Evolutionary conservation across 1,140 invertebrate genomes (phyloP).

Genomic region (Planococcus citri): DNA sequence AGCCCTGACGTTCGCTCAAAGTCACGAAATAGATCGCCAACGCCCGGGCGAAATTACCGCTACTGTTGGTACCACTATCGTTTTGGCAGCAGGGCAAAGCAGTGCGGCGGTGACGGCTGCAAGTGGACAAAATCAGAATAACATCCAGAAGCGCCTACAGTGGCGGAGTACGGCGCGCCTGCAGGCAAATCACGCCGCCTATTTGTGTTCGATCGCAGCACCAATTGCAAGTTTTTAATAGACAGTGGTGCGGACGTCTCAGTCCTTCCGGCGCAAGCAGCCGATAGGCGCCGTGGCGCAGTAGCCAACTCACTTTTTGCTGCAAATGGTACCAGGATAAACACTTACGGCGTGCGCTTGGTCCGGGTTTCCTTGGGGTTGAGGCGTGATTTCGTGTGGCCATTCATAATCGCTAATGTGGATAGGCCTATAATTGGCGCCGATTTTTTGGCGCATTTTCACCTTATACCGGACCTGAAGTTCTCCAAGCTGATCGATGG

Average conservation of each 20-base stretch:
- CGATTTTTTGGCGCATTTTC: background rate
- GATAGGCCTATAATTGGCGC: constrained; percentile 13
- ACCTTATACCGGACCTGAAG: background rate
- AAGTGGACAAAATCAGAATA: background rate
- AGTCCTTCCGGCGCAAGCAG: background rate
- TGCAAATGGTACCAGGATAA: too few species aligned
- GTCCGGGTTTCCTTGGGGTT: background rate
- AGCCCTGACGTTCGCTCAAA: too few species aligned
- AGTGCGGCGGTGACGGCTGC: background rate
- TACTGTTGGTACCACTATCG: background rate
- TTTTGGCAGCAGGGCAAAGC: background rate
- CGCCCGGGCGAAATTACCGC: too few species aligned
- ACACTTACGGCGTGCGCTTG: background rate
- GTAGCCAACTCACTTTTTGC: too few species aligned
- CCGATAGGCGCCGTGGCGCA: too few species aligned
- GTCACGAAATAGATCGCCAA: too few species aligned
- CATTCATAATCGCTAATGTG: background rate
- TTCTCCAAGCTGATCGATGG: background rate
- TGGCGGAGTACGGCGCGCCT: background rate
- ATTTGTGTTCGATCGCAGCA: background rate
- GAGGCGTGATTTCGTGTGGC: background rate
- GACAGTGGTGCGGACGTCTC: background rate
- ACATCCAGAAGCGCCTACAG: background rate
- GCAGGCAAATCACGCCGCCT: background rate
- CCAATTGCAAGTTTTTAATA: background rate